Evolutionary conservation across 2,888 invertebrate species (phyloP).

Genomic region (Melinaea menophilus): DNA sequence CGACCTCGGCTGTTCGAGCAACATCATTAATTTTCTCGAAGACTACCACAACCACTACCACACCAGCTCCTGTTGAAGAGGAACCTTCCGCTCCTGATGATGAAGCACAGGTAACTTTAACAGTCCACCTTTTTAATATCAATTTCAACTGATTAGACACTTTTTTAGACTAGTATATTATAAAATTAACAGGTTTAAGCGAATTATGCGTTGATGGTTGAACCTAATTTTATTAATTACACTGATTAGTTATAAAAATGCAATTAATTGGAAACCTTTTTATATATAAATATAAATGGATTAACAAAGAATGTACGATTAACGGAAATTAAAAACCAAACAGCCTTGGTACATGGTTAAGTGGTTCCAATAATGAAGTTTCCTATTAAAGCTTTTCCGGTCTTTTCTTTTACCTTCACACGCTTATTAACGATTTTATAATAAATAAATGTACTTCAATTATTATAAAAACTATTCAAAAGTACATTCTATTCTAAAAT

Average conservation of each 20-base stretch:
- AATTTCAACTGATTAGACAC: background rate
- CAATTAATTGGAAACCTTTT: background rate
- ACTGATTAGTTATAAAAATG: background rate
- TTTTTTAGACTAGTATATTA: too few species aligned
- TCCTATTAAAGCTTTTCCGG: conserved; percentile 19
- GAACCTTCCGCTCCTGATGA: conserved; percentile 53
- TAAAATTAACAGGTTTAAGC: too few species aligned
- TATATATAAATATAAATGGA: background rate
- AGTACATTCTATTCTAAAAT: too few species aligned
- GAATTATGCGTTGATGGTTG: too few species aligned
- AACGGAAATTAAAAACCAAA: conserved; percentile 19
- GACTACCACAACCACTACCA: conserved; percentile 74
- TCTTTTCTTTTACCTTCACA: conserved; percentile 30
- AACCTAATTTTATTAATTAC: too few species aligned
- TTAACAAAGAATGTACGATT: background rate
- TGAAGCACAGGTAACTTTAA: conserved; percentile 39
- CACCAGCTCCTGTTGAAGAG: conserved; percentile 66
- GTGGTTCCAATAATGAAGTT: conserved; percentile 17
- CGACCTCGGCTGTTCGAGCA: conserved; percentile 76
- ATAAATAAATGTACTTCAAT: background rate
- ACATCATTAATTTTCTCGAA: conserved; percentile 79
- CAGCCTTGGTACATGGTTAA: conserved; percentile 22
- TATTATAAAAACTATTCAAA: too few species aligned
- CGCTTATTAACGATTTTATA: background rate
- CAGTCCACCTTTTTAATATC: background rate